A percentile compares a stretch with the other conserved stretches of the same genome.
These are phyloP conservation scores for Cyrtorhinus lividipennis DNA, from an alignment of 1,140 invertebrate genomes.

Conservation along the genomic window DNA sequence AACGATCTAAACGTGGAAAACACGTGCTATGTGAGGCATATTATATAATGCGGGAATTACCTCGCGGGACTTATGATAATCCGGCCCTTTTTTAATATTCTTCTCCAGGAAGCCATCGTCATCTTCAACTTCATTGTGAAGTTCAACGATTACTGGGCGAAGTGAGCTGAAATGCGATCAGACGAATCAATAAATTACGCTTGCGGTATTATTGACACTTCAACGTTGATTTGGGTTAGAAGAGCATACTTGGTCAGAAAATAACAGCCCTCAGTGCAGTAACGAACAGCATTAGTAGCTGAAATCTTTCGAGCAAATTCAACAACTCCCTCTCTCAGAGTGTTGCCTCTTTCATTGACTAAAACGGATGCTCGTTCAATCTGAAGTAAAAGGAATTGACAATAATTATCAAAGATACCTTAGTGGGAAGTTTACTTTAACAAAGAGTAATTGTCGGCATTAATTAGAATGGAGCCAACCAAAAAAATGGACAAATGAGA, in stretches of 20 bases:
- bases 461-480: too few relatives aligned
- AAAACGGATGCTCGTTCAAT: constrained; percentile 86
- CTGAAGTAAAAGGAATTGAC: too few relatives aligned
- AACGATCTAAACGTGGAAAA: too few relatives aligned
- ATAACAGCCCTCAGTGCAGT: constrained; percentile 85
- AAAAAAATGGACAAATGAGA: too few relatives aligned
- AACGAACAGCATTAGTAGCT: constrained; percentile 71
- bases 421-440: too few relatives aligned
- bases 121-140: constrained; percentile 78
- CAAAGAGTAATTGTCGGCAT: too few relatives aligned
- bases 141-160: constrained; percentile 79
- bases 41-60: too few relatives aligned
- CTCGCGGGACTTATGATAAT: constrained; percentile 67
- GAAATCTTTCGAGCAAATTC: constrained; percentile 87
- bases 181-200: too few relatives aligned
- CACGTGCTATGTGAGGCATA: too few relatives aligned
- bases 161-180: constrained; percentile 50
- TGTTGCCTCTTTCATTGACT: constrained; percentile 90
- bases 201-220: too few relatives aligned
- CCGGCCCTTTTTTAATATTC: constrained; percentile 61
- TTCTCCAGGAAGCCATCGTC: constrained; percentile 89
- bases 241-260: constrained; percentile 85
- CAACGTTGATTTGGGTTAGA: too few relatives aligned
- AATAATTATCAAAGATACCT: too few relatives aligned
- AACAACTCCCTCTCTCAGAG: constrained; percentile 87